A percentile compares a stretch with the other conserved stretches of the same genome.
Conservation (phyloP, 2,797 vertebrate genomes). For the Bradypus variegatus region DNA sequence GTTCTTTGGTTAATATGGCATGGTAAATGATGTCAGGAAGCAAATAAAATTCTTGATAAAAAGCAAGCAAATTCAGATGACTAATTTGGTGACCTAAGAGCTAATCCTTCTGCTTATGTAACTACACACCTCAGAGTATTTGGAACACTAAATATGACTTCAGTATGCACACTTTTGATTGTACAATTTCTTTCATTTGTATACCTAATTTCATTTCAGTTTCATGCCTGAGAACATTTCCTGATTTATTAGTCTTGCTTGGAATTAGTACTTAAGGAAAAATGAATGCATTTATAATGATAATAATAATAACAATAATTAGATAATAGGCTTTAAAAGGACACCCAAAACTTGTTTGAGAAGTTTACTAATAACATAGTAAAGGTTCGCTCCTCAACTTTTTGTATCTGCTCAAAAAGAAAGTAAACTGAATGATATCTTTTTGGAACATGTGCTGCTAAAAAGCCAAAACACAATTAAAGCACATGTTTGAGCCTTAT, state of each 20-base stretch:
- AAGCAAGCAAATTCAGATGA: slow-evolving; percentile 26
- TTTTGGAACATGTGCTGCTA: background rate
- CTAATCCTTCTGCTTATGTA: slow-evolving; percentile 43
- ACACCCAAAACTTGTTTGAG: slow-evolving; percentile 30
- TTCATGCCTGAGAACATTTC: slow-evolving; percentile 34
- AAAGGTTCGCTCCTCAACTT: background rate
- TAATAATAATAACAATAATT: background rate
- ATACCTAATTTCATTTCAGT: slow-evolving; percentile 47
- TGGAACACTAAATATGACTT: slow-evolving; percentile 26
- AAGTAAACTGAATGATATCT: slow-evolving; percentile 8
- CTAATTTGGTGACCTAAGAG: slow-evolving; percentile 44
- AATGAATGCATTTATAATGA: slow-evolving; percentile 4
- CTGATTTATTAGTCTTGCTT: slow-evolving; percentile 43
- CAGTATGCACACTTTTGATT: slow-evolving; percentile 23
- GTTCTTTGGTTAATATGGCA: background rate
- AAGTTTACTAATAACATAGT: slow-evolving; percentile 27
- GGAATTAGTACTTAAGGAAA: slow-evolving; percentile 13
- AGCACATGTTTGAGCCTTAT: background rate
- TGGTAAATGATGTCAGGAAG: slow-evolving; percentile 17
- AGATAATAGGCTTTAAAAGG: slow-evolving; percentile 17
- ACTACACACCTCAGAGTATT: background rate
- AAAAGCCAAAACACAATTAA: background rate
- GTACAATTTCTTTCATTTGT: slow-evolving; percentile 34
- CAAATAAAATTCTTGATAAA: slow-evolving; percentile 30
- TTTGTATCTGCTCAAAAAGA: background rate